phyloP scores from a whole-genome alignment of 2,797 vertebrate genomes.

The Neosalanx taihuensis region DNA sequence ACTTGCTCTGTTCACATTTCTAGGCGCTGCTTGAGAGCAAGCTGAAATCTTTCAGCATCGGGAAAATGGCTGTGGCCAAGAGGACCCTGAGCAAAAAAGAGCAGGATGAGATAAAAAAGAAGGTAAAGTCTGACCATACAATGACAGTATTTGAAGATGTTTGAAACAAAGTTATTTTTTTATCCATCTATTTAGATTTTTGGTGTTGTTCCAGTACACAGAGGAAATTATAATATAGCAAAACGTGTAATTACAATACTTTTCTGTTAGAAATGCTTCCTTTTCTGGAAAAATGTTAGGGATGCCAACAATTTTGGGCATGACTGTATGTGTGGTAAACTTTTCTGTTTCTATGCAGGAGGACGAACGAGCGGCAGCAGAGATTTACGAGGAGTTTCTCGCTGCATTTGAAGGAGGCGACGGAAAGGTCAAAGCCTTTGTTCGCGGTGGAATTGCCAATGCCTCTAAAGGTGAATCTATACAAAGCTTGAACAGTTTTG shows the following conservation, averaged over 20 bases:
- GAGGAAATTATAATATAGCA: too few species aligned
- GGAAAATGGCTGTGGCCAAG: conserved; percentile 95
- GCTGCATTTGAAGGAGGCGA: conserved; percentile 98
- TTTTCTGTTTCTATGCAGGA: conserved; percentile 72
- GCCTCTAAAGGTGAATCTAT: conserved; percentile 85
- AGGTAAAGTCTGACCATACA: conserved; percentile 68
- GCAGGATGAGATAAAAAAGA: conserved; percentile 98
- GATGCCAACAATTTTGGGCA: too few species aligned
- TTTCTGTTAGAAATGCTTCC: too few species aligned
- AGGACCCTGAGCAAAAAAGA: conserved; percentile 97
- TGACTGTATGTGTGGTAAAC: too few species aligned
- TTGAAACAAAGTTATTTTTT: too few species aligned
- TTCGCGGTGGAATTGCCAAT: conserved; percentile 95
- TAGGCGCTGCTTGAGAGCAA: conserved; percentile 94
- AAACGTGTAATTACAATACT: too few species aligned
- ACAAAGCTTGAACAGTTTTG: background rate
- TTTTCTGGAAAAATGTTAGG: too few species aligned
- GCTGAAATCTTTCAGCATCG: conserved; percentile 96
- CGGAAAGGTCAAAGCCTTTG: conserved; percentile 97
- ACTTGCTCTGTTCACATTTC: conserved; percentile 16
- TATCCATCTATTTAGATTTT: too few species aligned
- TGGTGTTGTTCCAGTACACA: too few species aligned
- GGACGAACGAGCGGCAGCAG: conserved; percentile 96
- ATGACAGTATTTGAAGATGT: too few species aligned
- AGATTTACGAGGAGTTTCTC: conserved; percentile 99